phyloP scores from a whole-genome alignment of 2,888 invertebrate genomes.

The Dioctria linearis region DNA sequence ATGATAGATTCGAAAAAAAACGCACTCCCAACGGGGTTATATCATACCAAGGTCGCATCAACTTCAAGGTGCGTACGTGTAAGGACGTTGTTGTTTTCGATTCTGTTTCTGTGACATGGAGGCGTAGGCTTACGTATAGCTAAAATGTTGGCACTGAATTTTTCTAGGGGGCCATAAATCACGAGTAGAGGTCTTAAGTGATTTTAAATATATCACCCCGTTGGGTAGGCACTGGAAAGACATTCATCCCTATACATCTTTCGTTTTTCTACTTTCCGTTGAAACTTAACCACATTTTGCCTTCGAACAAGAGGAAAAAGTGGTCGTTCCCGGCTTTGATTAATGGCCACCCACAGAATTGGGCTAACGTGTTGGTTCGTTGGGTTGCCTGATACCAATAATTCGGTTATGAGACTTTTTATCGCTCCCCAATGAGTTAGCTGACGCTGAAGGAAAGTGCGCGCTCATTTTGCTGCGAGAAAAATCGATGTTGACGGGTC shows the following conservation, averaged over 20 bases:
- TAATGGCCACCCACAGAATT: slow-evolving; percentile 51
- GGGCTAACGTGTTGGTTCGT: slow-evolving; percentile 40
- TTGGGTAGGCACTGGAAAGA: slow-evolving; percentile 25
- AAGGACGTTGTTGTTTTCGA: slow-evolving; percentile 7
- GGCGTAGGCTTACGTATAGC: neutral
- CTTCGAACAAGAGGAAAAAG: slow-evolving; percentile 12
- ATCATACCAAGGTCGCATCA: neutral
- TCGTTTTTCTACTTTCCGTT: slow-evolving; percentile 3
- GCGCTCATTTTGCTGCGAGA: slow-evolving; percentile 35
- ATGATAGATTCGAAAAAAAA: no score
- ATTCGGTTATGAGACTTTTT: slow-evolving; percentile 56
- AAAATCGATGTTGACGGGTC: slow-evolving; percentile 43
- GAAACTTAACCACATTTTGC: slow-evolving; percentile 44
- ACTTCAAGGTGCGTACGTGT: slow-evolving; percentile 33
- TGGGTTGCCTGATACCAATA: slow-evolving; percentile 50
- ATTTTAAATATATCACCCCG: slow-evolving; percentile 51
- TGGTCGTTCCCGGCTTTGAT: slow-evolving; percentile 46
- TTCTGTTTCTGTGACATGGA: neutral
- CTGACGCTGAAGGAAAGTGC: slow-evolving; percentile 24
- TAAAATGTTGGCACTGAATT: slow-evolving; percentile 13
- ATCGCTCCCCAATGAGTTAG: slow-evolving; percentile 54
- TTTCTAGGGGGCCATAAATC: slow-evolving; percentile 41
- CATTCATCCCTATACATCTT: slow-evolving; percentile 1
- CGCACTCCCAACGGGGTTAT: no score
- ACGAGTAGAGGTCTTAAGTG: slow-evolving; percentile 47